Conservation (phyloP, 2,797 vertebrate genomes). For the Okamejei kenojei region DNA sequence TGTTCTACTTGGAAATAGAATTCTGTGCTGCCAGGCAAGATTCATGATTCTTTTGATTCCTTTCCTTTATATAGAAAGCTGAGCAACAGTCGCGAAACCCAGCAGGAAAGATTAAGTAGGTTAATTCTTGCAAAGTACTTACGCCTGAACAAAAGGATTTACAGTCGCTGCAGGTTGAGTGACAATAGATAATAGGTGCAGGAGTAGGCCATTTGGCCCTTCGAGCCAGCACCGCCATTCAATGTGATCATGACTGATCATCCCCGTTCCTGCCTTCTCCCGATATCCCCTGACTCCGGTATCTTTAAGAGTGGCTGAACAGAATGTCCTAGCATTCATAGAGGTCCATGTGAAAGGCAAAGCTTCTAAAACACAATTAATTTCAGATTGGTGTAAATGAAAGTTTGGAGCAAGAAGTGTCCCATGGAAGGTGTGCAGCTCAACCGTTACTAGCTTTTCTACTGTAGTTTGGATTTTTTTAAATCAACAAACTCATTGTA, state of each 20-base stretch:
- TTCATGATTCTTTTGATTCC: constrained; percentile 1
- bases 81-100: not conserved
- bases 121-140: not conserved
- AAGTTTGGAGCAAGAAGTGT: not conserved
- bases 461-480: not conserved
- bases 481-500: not conserved
- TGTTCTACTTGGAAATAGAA: not conserved
- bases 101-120: not conserved
- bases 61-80: not conserved
- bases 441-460: not conserved
- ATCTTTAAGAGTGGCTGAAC: not conserved
- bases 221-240: no score
- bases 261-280: no score
- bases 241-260: no score
- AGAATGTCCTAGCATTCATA: not conserved
- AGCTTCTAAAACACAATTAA: not conserved
- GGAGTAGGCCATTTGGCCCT: no score
- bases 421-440: not conserved
- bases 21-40: not conserved
- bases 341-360: not conserved
- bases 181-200: no score
- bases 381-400: not conserved
- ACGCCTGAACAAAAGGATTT: not conserved
- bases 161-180: not conserved
- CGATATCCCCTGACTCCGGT: no score